A percentile compares a stretch with the other conserved stretches of the same genome.
phyloP scores from a whole-genome alignment of 2,888 invertebrate species.

The Drosophila barbarae region DNA sequence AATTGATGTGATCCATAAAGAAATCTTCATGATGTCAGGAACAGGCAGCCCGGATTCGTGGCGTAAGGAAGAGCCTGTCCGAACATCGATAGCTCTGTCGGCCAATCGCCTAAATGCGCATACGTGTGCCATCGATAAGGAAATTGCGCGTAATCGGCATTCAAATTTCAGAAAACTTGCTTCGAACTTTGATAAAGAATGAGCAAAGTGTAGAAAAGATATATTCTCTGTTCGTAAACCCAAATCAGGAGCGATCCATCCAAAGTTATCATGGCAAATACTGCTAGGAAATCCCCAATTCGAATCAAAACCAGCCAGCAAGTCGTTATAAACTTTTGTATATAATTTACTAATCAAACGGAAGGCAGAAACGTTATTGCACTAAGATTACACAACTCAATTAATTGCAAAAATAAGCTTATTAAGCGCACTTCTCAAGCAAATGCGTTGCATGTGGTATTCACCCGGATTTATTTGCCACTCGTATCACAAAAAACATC shows the following conservation, averaged over 20 bases:
- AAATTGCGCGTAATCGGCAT: background rate
- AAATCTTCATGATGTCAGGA: background rate
- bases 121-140: background rate
- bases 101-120: background rate
- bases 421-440: conserved; percentile 5
- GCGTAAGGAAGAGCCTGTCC: background rate
- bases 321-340: background rate
- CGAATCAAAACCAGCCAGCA: background rate
- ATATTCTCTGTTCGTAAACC: too few species aligned
- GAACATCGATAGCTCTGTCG: background rate
- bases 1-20: background rate
- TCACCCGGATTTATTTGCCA: conserved; percentile 16
- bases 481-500: conserved; percentile 24
- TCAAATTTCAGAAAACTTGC: background rate
- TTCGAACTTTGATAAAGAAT: background rate
- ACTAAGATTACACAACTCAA: conserved; percentile 20
- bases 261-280: background rate
- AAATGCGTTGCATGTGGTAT: conserved; percentile 12
- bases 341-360: conserved; percentile 21
- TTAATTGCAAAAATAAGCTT: conserved; percentile 12
- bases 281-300: background rate
- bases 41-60: background rate
- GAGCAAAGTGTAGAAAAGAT: too few species aligned
- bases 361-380: conserved; percentile 21
- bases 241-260: background rate